Conservation (phyloP, 2,888 invertebrate species). For the Leptopilina syphax region DNA sequence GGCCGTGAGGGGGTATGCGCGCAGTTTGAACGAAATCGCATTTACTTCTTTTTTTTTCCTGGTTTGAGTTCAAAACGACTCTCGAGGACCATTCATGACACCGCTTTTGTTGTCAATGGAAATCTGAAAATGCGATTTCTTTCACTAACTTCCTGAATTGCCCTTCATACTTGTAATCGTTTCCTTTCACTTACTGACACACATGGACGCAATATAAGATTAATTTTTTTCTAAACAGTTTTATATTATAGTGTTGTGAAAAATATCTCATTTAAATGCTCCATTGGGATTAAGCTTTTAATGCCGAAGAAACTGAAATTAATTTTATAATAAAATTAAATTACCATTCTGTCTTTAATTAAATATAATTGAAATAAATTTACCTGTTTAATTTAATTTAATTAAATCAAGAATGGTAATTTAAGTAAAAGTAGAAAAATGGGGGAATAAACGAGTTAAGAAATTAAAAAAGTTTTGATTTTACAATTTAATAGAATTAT, state of each 20-base stretch:
- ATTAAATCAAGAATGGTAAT: too few relatives aligned
- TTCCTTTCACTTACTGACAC: not conserved
- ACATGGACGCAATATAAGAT: not conserved
- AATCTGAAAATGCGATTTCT: slow-evolving; percentile 32
- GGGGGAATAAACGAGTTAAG: too few relatives aligned
- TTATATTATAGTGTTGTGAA: not conserved
- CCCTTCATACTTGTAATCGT: slow-evolving; percentile 14
- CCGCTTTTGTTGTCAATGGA: slow-evolving; percentile 35
- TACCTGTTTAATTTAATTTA: too few relatives aligned
- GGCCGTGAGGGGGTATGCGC: slow-evolving; percentile 1
- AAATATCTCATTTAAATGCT: not conserved
- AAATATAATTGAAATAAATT: too few relatives aligned
- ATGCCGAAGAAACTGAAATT: too few relatives aligned
- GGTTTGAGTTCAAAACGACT: slow-evolving; percentile 23
- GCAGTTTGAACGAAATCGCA: slow-evolving; percentile 40
- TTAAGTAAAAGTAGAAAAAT: too few relatives aligned
- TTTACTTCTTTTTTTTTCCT: slow-evolving; percentile 23
- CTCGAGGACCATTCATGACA: slow-evolving; percentile 25
- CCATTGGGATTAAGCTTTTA: too few relatives aligned
- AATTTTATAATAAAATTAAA: too few relatives aligned
- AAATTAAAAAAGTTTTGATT: too few relatives aligned
- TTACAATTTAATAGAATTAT: too few relatives aligned
- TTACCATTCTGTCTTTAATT: too few relatives aligned
- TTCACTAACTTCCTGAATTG: slow-evolving; percentile 28
- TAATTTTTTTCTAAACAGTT: not conserved